A percentile compares a stretch with the other conserved stretches of the same genome.
Evolutionary conservation across 1,140 invertebrate genomes (phyloP).

Genomic region (Drosophila obscura): DNA sequence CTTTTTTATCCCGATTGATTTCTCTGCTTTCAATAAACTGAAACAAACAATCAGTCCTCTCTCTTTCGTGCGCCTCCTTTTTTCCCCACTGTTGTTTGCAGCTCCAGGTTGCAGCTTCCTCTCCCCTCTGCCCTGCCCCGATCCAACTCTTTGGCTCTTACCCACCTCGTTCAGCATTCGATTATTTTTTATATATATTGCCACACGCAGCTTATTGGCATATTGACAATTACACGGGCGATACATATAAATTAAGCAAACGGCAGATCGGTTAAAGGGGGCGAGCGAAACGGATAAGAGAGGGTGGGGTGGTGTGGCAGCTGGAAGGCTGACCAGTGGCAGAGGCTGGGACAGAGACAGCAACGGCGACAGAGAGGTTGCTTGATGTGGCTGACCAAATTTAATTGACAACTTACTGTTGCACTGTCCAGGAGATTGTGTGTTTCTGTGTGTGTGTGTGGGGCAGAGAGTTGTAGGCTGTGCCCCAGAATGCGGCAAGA

Average conservation of each 20-base stretch:
- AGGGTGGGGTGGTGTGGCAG: not conserved
- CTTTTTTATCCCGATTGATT: slow-evolving; percentile 68
- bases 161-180: slow-evolving; percentile 21
- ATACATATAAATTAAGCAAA: slow-evolving; percentile 82
- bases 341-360: slow-evolving; percentile 18
- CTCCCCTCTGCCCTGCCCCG: not conserved
- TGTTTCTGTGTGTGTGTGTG: not conserved
- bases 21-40: slow-evolving; percentile 79
- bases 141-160: not conserved
- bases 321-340: slow-evolving; percentile 38
- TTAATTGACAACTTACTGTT: slow-evolving; percentile 82
- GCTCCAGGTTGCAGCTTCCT: slow-evolving; percentile 28
- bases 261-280: slow-evolving; percentile 51
- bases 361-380: slow-evolving; percentile 27
- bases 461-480: not conserved
- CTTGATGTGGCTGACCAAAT: slow-evolving; percentile 80
- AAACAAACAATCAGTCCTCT: slow-evolving; percentile 66
- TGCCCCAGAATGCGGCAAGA: slow-evolving; percentile 13
- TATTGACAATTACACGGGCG: slow-evolving; percentile 81
- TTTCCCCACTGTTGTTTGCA: slow-evolving; percentile 31
- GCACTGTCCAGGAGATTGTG: slow-evolving; percentile 26
- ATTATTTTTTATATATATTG: slow-evolving; percentile 59
- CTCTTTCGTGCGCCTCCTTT: slow-evolving; percentile 3
- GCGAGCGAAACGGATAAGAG: not conserved
- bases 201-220: slow-evolving; percentile 79